Conservation (phyloP, 2,797 vertebrate species). For the Oreortyx pictus region DNA sequence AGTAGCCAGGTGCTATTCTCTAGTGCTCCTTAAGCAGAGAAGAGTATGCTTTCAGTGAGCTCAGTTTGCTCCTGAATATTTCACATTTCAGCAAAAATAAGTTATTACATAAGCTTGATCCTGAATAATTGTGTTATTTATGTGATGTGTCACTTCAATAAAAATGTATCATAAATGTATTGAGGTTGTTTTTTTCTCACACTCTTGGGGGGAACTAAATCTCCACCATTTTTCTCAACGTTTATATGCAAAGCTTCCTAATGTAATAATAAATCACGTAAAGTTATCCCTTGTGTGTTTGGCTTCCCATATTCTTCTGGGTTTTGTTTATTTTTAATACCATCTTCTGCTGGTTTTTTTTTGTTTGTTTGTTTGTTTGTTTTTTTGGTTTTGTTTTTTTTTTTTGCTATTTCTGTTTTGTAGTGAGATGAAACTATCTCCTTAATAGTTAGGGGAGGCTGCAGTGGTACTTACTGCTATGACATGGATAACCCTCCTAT, state of each 20-base stretch:
- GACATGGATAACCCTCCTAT: background rate
- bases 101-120: constrained; percentile 30
- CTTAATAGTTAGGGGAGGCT: background rate
- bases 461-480: background rate
- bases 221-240: constrained; percentile 1
- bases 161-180: constrained; percentile 14
- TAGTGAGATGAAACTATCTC: background rate
- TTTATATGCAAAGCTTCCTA: constrained; percentile 16
- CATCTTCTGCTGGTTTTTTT: background rate
- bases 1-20: background rate
- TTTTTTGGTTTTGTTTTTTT: background rate
- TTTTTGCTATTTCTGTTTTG: background rate
- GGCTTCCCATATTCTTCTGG: background rate
- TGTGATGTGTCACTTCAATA: constrained; percentile 24
- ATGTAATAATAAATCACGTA: constrained; percentile 36
- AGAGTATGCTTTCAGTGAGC: background rate
- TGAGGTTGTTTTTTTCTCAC: background rate
- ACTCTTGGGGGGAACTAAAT: constrained; percentile 15
- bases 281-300: background rate
- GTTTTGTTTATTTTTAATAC: background rate
- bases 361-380: background rate
- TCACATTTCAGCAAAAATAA: constrained; percentile 1
- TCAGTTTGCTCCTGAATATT: constrained; percentile 34
- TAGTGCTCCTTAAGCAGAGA: background rate
- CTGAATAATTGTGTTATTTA: constrained; percentile 39